Evolutionary conservation across 1,140 invertebrate species (phyloP), one percentile per base, ranked within the genome.

Genomic region (Hormaphis cornu): DNA sequence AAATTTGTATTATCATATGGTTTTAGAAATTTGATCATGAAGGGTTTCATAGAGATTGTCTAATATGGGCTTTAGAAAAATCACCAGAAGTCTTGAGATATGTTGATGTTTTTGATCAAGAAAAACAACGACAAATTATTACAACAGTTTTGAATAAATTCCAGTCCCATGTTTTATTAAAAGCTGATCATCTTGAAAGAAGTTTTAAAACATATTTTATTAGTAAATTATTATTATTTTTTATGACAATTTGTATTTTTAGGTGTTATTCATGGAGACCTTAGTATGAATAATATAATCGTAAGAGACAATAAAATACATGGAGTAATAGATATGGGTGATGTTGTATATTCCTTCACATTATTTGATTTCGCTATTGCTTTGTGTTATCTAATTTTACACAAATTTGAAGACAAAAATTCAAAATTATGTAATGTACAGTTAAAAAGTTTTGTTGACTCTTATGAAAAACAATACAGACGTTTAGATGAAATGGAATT

Each of bases 191-290:
- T 8, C 28, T 66, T 28, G 44, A 48, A 66, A 66, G 50, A 50
- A 66, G 61, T 66, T 28, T 26, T 2, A 6, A 61, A 7, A 50
- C 46, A 18, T 33, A 33, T 10, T 26, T 42, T 59, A n/a, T 26
- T 18, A 26, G 16, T 12, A 8, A 28, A 24, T 8, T 26, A 44
- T 42, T 18, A 59, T 59, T 37, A 30, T 12, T 24, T 58, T 37
- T 2, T 61, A 28, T 28, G 20, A 42, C 40, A 12, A 28, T 61
- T 28, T 44, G 1, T 37, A 61, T 28, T 66, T 66, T 0, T 16
- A 66, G 61, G 61, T 33, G 28, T 66, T n/a, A 50, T 66, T 50
- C 61, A 66, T 22, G 61, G 14, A 9, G 61, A 66, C 9, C 61
- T 66, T 2, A 66, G 24, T 48, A 33, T 66, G 26, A 66, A 66